Conservation (phyloP, 2,888 invertebrate genomes). For the Cotesia congregata region DNA sequence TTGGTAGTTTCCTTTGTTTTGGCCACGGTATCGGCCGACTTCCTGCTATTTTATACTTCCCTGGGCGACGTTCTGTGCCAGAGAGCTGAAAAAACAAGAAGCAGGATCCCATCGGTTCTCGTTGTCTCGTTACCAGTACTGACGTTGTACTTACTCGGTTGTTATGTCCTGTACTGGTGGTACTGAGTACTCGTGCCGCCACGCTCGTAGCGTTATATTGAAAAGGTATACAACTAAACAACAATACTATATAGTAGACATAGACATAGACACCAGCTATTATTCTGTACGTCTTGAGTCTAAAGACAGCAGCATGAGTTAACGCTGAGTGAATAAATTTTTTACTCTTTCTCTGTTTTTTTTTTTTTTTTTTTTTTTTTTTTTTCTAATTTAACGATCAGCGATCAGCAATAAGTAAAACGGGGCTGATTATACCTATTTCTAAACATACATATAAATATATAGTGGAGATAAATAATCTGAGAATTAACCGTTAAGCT, state of each 20-base stretch:
- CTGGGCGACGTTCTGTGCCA: constrained; percentile 38
- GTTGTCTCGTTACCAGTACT: neutral
- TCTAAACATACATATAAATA: constrained; percentile 13
- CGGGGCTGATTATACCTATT: too few relatives aligned
- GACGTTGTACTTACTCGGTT: neutral
- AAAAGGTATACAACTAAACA: neutral
- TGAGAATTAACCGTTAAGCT: constrained; percentile 29
- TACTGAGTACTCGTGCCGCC: constrained; percentile 1
- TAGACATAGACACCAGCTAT: too few relatives aligned
- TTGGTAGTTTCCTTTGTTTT: constrained; percentile 67
- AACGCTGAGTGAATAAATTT: too few relatives aligned
- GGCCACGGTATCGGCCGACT: constrained; percentile 60
- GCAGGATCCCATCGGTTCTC: constrained; percentile 39
- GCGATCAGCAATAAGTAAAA: too few relatives aligned
- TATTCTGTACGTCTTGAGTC: too few relatives aligned
- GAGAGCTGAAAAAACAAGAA: constrained; percentile 2
- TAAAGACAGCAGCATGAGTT: too few relatives aligned
- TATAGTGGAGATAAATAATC: constrained; percentile 20
- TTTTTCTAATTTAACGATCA: too few relatives aligned
- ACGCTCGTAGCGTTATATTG: neutral
- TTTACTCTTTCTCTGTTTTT: too few relatives aligned
- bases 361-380: too few relatives aligned
- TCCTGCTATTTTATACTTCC: constrained; percentile 66
- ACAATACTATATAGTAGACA: neutral
- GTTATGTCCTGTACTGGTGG: neutral